Evolutionary conservation across 37 sponge, comb jelly and placozoan genomes (phyloP), one percentile per base, ranked within the genome.

Genomic region (Bolinopsis microptera): DNA sequence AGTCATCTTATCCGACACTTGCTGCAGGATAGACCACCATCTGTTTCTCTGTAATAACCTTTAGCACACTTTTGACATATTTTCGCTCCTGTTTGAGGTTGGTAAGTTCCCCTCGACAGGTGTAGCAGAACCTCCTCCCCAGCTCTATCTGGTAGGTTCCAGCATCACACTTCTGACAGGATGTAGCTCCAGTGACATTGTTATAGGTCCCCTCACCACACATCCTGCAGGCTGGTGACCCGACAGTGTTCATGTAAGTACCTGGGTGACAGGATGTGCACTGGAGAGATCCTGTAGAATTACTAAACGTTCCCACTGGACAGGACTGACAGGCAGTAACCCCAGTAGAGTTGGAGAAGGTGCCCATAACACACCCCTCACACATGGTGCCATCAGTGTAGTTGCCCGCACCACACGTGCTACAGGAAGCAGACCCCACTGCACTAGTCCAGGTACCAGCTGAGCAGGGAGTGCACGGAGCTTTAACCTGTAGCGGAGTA

Each of bases 61-160:
- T 86, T 86, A 2, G 41, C 61, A 26, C 90, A 86, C 31, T 9
- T 5, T 0, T 5, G n/a, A 41, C 90, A 86, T 5, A 18, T 41
- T 0, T 8, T n/a, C 3, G 41, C 61, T n/a, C 90, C 90, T 41
- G 25, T 41, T 0, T 16, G 25, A 0, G 90, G 61, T 25, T 86
- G 90, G 90, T 41, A 39, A 22, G 90, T 86, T 3, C 90, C 90
- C n/a, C 35, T n/a, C 0, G 48, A 23, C 90, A 86, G 38, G 32
- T 41, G 61, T 39, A 86, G 31, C 90, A 86, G 90, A 86, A 86
- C 9, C 39, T 34, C 61, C 61, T 18, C 0, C 90, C 90, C 3
- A 86, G 90, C 28, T 86, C 90, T 28, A 86, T 41, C 90, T 86
- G 90, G 90, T 86, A 86, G 48, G 3, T 21, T 26, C 90, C 90